Evolutionary conservation across 2,113 vertebrate genomes (phyloP), one percentile per base, ranked within the genome.

Genomic region (Bungarus multicinctus): DNA sequence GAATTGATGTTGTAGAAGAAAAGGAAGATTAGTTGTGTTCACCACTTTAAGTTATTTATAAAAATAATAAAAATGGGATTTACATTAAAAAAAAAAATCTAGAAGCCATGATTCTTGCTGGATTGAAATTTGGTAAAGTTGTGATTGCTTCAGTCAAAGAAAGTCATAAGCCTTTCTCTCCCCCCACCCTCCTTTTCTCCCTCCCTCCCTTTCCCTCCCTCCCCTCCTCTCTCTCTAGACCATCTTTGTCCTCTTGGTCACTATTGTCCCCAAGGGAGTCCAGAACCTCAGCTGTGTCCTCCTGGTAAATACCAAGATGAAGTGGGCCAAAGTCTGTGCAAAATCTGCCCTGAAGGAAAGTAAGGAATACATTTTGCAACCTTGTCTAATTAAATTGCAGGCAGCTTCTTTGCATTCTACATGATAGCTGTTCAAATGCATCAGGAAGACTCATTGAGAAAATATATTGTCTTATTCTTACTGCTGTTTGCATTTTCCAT

Each of bases 231-330:
- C 50, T 93, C 95, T 50, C 52, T 93, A 98, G 98, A 96, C 8
- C 8, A 95, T 69, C 43, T 96, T n/a, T 99, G 99, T 94, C 98
- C 98, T 53, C 91, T 96, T 92, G 98, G 98, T 85, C 96, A 98
- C 93, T 98, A 96, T 43, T 99, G 99, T 81, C 98, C 99, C n/a
- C 6, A 93, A 89, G 98, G 98, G 85, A 98, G 98, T 95, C 85
- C 95, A 8, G 95, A 95, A 87, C 98, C 98, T 43, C 39, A 96
- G 22, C 96, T 97, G 12, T 99, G 99, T 90, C 95, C 96, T 1
- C 95, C 97, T 39, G 99, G 99, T 30, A 98, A 98, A 58, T 99
- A 98, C 57, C 99, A 99, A 95, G 97, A 98, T 74, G 96, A 97
- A 94, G 89, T 95, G 91, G 98, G 98, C 39, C 98, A 98, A 97